phyloP scores from a whole-genome alignment of 1,140 invertebrate genomes.

The Drosophila ananassae region DNA sequence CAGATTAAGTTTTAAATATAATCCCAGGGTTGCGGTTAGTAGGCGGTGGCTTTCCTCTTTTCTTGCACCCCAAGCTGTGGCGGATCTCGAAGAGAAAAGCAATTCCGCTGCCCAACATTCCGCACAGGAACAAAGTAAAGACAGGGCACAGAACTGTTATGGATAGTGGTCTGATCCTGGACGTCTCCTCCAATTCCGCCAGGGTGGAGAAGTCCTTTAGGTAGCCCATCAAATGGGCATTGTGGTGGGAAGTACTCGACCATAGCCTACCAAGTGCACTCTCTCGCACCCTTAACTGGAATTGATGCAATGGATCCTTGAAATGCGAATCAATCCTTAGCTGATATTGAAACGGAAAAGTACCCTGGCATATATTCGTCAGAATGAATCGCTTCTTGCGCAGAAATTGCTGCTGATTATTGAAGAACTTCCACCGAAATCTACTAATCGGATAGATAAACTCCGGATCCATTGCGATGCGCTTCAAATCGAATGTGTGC shows the following conservation, averaged over 20 bases:
- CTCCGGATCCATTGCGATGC: constrained; percentile 32
- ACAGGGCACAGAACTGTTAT: constrained; percentile 37
- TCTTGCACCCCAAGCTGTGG: constrained; percentile 15
- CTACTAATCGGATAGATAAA: constrained; percentile 64
- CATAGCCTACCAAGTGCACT: constrained; percentile 39
- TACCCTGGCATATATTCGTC: constrained; percentile 54
- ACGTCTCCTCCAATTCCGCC: constrained; percentile 23
- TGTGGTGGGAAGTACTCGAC: constrained; percentile 16
- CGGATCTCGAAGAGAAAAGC: constrained; percentile 55
- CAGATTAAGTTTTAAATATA: constrained; percentile 27
- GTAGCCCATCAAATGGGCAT: constrained; percentile 45
- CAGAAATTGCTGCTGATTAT: constrained; percentile 50
- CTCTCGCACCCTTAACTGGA: constrained; percentile 44
- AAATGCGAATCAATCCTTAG: constrained; percentile 62
- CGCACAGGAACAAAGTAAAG: constrained; percentile 50
- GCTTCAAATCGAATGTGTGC: constrained; percentile 25
- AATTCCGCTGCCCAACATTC: constrained; percentile 36
- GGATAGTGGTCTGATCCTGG: constrained; percentile 14
- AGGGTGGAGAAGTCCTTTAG: constrained; percentile 48
- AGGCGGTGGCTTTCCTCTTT: constrained; percentile 21
- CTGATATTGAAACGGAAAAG: constrained; percentile 63
- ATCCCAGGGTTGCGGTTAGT: constrained; percentile 45
- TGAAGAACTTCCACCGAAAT: constrained; percentile 52
- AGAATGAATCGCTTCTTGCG: constrained; percentile 57
- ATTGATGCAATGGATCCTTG: constrained; percentile 52